phyloP scores from a whole-genome alignment of 2,888 invertebrate genomes.

The Altica lythri region DNA sequence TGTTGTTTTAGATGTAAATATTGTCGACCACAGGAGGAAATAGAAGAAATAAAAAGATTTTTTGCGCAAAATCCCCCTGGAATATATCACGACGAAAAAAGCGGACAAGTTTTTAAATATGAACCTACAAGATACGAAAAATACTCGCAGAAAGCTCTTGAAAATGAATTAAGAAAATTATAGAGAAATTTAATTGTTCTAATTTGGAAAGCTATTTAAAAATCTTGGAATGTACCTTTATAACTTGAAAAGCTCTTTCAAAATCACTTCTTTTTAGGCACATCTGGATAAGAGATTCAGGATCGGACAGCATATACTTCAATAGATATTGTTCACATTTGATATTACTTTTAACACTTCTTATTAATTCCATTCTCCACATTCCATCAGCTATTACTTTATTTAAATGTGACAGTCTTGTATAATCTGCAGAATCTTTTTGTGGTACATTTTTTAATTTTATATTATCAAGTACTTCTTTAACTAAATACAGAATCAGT shows the following conservation, averaged over 20 bases:
- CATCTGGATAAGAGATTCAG: slow-evolving; percentile 74
- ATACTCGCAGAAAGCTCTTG: slow-evolving; percentile 63
- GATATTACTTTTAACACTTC: slow-evolving; percentile 60
- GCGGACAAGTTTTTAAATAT: slow-evolving; percentile 57
- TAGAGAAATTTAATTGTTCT: slow-evolving; percentile 77
- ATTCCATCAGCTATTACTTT: slow-evolving; percentile 68
- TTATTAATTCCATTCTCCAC: slow-evolving; percentile 75
- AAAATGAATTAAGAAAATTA: slow-evolving; percentile 62
- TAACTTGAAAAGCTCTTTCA: slow-evolving; percentile 75
- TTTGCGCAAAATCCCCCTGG: slow-evolving; percentile 64
- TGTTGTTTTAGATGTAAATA: slow-evolving; percentile 62
- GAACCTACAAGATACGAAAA: slow-evolving; percentile 63
- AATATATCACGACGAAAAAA: slow-evolving; percentile 53
- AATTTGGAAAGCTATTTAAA: slow-evolving; percentile 76
- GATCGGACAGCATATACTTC: slow-evolving; percentile 74
- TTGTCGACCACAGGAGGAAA: slow-evolving; percentile 62
- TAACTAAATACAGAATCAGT: slow-evolving; percentile 63
- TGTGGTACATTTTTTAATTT: slow-evolving; percentile 55
- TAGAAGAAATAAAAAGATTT: slow-evolving; percentile 63
- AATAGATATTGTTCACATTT: slow-evolving; percentile 61
- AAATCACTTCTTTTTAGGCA: slow-evolving; percentile 76
- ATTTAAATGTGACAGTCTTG: slow-evolving; percentile 51
- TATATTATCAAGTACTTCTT: slow-evolving; percentile 61
- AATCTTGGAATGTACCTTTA: slow-evolving; percentile 83
- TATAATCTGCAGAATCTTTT: slow-evolving; percentile 49